Evolutionary conservation across 2,113 vertebrate genomes (phyloP), one percentile per base, ranked within the genome.

Genomic region (Cyprinodon tularosa): DNA sequence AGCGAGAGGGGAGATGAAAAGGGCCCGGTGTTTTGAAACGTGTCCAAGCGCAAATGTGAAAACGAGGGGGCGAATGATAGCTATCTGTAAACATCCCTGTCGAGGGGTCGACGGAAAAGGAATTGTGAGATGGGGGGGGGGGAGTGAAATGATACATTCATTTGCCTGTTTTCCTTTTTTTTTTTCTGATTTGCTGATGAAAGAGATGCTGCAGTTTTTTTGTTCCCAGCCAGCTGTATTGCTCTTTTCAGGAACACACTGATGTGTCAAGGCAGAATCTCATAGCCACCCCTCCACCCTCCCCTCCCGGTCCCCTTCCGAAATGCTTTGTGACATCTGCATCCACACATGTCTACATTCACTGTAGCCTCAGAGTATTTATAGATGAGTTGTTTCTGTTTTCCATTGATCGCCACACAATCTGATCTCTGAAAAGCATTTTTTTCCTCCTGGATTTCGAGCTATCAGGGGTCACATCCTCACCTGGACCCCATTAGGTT

Each of bases 301-400:
- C 85, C 68, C 68, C 80, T 71, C 76, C 62, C 76, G 75, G 86
- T 86, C 83, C 82, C 77, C 89, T 89, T 90, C 84, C 76, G 90
- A 91, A 92, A 91, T 87, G 92, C 92, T 93, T 94, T 94, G 92
- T 93, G 92, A 93, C 93, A 94, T 94, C 94, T 94, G 92, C 90
- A 93, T 88, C 88, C 91, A 91, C 90, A 90, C 91, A 87, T 91
- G 90, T 91, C 83, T 84, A 84, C 86, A 88, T 93, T 92, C 87
- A 88, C 78, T 78, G 82, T 48, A 89, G 87, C 89, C 87, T 76
- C 68, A 29, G 81, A 76, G 82, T 91, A 89, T 93, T 93, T 90
- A 89, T 92, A 91, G 88, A 87, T 12, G 50, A 77, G 71, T 74
- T 76, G 80, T 63, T 86, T 84, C 87, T 84, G 86, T 88, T 77